Evolutionary conservation across 2,113 vertebrate genomes (phyloP).

Genomic region (Acrocephalus kingi): DNA sequence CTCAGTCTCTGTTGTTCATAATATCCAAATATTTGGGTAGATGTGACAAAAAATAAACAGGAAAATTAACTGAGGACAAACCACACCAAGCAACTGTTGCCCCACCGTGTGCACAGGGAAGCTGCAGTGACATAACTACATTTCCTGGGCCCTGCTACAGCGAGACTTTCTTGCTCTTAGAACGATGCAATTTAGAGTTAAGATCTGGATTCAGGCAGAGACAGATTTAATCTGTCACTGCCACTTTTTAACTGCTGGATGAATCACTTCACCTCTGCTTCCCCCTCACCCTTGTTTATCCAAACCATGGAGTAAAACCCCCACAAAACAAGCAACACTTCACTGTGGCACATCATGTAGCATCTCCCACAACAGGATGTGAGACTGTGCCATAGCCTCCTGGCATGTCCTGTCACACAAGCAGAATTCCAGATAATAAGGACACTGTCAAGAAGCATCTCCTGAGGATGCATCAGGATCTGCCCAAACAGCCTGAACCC

Average conservation of each 20-base stretch:
- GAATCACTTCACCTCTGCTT: not conserved
- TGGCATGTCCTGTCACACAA: slow-evolving; percentile 11
- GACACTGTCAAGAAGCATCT: slow-evolving; percentile 8
- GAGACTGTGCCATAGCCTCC: not conserved
- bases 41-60: not conserved
- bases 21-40: not conserved
- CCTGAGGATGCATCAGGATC: not conserved
- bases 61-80: not conserved
- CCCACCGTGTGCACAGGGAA: not conserved
- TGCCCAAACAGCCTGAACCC: not conserved
- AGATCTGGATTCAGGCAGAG: not conserved
- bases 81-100: not conserved
- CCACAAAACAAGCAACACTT: not conserved
- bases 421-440: slow-evolving; percentile 5
- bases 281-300: no score
- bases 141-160: not conserved
- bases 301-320: not conserved
- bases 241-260: not conserved
- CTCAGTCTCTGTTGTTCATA: not conserved
- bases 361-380: not conserved
- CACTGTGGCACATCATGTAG: not conserved
- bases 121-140: not conserved
- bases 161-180: not conserved
- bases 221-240: not conserved
- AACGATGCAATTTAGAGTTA: not conserved